Evolutionary conservation across 2,888 invertebrate species (phyloP), one percentile per base, ranked within the genome.

Genomic region (Macrophya alboannulata): DNA sequence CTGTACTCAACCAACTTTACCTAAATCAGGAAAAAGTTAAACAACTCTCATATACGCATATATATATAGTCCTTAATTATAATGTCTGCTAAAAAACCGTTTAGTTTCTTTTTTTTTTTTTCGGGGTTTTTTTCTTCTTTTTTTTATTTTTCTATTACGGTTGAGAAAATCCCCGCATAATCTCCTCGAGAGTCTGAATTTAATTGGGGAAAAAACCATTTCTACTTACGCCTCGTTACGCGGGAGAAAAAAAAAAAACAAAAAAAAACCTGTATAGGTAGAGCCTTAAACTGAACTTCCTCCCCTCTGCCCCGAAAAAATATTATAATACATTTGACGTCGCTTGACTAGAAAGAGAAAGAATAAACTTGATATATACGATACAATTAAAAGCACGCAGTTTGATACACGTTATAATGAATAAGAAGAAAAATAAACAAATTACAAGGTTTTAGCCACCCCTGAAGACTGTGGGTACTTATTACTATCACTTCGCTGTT

Each of bases 181-280:
- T 62, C 10, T 62, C 10, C 25, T 62, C 71, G 37, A 40, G 71
- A 37, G 40, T 40, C 40, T 31, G 40, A 43, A 37, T 71, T 71
- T 71, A 71, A 71, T 71, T 71, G 71, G 37, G 31, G 37, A 71
- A 40, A 43, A 25, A 68, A 31, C n/a, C n/a, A 71, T 71, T 62
- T 62, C 25, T 71, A 71, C 37, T 71, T 43, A 40, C 71, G 71
- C 40, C 37, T 71, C 37, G 71, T 40, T 62, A 62, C 25, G 12
- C 62, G 4, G 4, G 62, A 12, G 4, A 55, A 9, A 10, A 17
- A 43, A 43, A 43, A 43, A 43, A n/a, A n/a, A n/a, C n/a, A 43
- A 43, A 43, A 43, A 2, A 51, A 51, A 51, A 51, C 17, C 51
- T 51, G 55, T 55, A n/a, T 55, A 55, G 6, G n/a, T 31, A 31